These are phyloP conservation scores for Cololabis saira DNA, from an alignment of 2,113 vertebrate species.

Conservation along the genomic window DNA sequence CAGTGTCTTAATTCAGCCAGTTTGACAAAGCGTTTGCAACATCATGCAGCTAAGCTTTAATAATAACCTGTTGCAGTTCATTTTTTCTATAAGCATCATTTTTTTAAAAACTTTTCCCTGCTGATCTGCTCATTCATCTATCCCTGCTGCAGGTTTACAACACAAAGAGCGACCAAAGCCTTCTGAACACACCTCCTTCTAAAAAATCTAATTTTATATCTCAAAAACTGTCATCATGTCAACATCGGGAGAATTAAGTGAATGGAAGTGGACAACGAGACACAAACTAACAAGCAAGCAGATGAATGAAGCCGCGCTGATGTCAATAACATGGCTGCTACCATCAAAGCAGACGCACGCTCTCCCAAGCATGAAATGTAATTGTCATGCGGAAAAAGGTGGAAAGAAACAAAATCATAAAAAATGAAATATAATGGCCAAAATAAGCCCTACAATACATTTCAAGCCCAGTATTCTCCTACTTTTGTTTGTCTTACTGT, in stretches of 20 bases:
- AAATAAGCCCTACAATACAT: slow-evolving; percentile 24
- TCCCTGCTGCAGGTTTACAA: too few species aligned
- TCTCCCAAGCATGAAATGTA: slow-evolving; percentile 42
- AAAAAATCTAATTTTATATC: slow-evolving; percentile 36
- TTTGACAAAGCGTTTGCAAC: too few species aligned
- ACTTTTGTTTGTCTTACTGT: slow-evolving; percentile 14
- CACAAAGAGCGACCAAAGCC: too few species aligned
- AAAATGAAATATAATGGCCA: slow-evolving; percentile 49
- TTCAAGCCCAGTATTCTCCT: slow-evolving; percentile 6
- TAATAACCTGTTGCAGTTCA: too few species aligned
- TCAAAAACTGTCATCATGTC: slow-evolving; percentile 22
- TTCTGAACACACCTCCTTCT: too few species aligned
- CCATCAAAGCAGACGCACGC: slow-evolving; percentile 15
- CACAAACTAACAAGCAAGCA: slow-evolving; percentile 59
- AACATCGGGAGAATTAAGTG: slow-evolving; percentile 24
- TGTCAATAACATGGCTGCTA: slow-evolving; percentile 54
- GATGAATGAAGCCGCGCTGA: slow-evolving; percentile 45
- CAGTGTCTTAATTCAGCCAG: too few species aligned
- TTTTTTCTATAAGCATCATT: too few species aligned
- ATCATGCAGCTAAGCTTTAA: too few species aligned
- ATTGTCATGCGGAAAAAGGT: slow-evolving; percentile 29
- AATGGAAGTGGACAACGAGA: slow-evolving; percentile 33
- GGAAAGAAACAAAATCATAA: slow-evolving; percentile 37
- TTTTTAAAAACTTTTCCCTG: too few species aligned
- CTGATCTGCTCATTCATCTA: too few species aligned